Base-by-base conservation (phyloP, 2,797 vertebrate genomes). In the Catharus ustulatus region DNA sequence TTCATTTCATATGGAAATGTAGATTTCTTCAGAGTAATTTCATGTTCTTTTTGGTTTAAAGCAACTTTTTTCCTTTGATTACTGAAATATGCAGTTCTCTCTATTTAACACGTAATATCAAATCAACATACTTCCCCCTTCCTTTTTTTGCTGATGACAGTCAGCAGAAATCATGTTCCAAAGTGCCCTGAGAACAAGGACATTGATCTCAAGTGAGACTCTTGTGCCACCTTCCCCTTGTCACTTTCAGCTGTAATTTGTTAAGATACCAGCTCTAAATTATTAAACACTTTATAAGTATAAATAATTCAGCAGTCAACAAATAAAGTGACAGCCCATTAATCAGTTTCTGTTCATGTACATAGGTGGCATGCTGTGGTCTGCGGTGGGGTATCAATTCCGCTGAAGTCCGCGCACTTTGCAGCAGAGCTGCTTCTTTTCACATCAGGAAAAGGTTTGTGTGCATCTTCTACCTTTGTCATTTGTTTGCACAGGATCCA, bases 221-320 rank as follows among this genome's bases (percentile, higher is more conserved):
- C 96, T 95, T 84, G 76, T 97, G 91, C 96, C 95, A 97, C 97
- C 96, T 97, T 98, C 96, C 91, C 93, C 97, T 97, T 98, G 98
- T 98, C 98, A 98, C 95, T 97, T 98, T 98, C 92, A 91, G 96
- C 96, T 93, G 96, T 98, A 98, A 98, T 98, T 98, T 98, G 98
- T 98, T 98, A 98, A 98, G 97, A 97, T 98, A 96, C 97, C 97
- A 97, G 96, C 96, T 96, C 96, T 99, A 98, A 98, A 99, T 99
- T 98, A 99, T 99, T 99, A 98, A 99, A 98, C 87, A 84, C 97
- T 98, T 97, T 98, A 98, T 98, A 98, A 98, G 97, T 98, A 98
- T 99, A 98, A 99, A 99, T 99, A 98, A 99, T 98, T 98, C 98
- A 98, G 98, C 97, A 98, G 98, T 98, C 98, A 98, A 98, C 98